These are phyloP conservation scores for Seira ritae DNA, from an alignment of 2,888 invertebrate species.

Conservation along the genomic window DNA sequence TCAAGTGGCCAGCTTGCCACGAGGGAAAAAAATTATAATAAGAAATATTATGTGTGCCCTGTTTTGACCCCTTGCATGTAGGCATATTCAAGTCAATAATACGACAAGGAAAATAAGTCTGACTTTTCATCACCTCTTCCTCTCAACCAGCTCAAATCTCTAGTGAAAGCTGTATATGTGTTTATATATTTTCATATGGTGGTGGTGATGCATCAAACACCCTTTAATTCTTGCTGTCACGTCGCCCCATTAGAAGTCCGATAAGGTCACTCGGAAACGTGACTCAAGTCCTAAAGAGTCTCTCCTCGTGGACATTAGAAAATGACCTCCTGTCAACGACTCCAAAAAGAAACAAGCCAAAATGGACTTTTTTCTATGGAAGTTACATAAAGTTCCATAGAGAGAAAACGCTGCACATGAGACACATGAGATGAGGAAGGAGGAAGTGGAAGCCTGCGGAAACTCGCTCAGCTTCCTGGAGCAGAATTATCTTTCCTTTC, in stretches of 20 bases:
- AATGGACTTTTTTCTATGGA: slow-evolving; percentile 42
- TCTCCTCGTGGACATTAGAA: slow-evolving; percentile 44
- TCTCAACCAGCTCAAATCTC: no score
- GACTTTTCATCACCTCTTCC: no score
- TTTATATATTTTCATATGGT: slow-evolving; percentile 26
- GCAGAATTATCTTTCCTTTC: neutral
- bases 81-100: no score
- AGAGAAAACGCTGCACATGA: neutral
- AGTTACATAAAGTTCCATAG: slow-evolving; percentile 29
- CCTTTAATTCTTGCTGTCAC: slow-evolving; percentile 62
- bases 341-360: no score
- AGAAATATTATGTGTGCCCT: no score
- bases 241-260: slow-evolving; percentile 65
- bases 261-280: slow-evolving; percentile 64
- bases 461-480: neutral
- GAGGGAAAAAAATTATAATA: no score
- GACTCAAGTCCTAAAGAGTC: slow-evolving; percentile 58
- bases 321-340: slow-evolving; percentile 57
- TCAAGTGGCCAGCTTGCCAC: no score
- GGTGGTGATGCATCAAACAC: slow-evolving; percentile 31
- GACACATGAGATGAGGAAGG: neutral
- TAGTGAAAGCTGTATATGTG: no score
- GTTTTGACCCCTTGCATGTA: no score
- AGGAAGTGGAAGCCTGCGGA: neutral
- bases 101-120: no score